These are phyloP conservation scores for Thamnaconus septentrionalis DNA, from an alignment of 2,113 vertebrate genomes.

Conservation along the genomic window DNA sequence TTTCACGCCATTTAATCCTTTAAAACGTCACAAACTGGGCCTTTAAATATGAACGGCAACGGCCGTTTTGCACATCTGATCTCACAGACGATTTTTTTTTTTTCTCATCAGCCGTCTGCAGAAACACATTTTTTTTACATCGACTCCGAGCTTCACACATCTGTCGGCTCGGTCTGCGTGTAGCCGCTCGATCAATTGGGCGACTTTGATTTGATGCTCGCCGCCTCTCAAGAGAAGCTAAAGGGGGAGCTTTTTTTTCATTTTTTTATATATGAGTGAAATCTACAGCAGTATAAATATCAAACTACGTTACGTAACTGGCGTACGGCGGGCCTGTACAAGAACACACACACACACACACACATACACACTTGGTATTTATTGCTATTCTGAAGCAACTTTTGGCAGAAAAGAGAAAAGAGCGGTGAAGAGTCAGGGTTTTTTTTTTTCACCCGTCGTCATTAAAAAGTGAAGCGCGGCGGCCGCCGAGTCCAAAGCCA, in stretches of 20 bases:
- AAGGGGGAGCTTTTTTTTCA: constrained; percentile 30
- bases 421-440: neutral
- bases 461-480: constrained; percentile 18
- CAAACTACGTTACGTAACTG: constrained; percentile 19
- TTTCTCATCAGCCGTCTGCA: constrained; percentile 42
- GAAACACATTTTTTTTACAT: constrained; percentile 33
- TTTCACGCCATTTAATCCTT: no score
- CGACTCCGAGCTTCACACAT: constrained; percentile 50
- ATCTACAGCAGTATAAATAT: constrained; percentile 13
- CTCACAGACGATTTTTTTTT: constrained; percentile 17
- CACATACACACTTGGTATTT: neutral
- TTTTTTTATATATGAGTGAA: no score
- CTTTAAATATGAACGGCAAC: constrained; percentile 20
- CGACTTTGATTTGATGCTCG: constrained; percentile 47
- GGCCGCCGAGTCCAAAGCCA: constrained; percentile 15
- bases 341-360: neutral
- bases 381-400: constrained; percentile 18
- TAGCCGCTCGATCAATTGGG: constrained; percentile 44
- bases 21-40: no score
- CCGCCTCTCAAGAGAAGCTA: constrained; percentile 40
- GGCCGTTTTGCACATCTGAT: constrained; percentile 2
- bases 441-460: neutral
- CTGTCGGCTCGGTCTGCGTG: constrained; percentile 25
- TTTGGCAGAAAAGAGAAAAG: constrained; percentile 21
- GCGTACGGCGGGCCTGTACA: neutral